These are phyloP conservation scores for Dicycla oo DNA, from an alignment of 2,888 invertebrate species.

Conservation along the genomic window DNA sequence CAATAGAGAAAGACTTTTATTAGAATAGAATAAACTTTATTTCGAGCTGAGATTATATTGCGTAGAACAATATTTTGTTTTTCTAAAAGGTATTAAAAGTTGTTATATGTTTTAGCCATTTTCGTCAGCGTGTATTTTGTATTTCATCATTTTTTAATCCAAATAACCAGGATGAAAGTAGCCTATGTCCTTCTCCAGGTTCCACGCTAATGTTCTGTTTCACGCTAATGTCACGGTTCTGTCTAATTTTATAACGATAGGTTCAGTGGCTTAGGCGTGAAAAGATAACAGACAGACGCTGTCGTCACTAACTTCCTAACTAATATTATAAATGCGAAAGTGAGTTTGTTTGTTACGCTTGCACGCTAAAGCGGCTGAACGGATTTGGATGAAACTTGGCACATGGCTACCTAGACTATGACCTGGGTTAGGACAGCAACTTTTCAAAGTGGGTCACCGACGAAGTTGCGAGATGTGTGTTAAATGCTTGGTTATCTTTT, in stretches of 20 bases:
- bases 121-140: background rate
- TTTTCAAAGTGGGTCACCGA: no score
- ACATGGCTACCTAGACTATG: no score
- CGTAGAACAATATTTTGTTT: background rate
- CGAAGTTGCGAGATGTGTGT: background rate
- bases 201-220: background rate
- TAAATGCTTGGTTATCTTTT: background rate
- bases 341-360: no score
- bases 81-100: background rate
- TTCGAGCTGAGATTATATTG: no score
- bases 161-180: background rate
- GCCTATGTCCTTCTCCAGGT: background rate
- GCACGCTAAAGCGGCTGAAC: no score
- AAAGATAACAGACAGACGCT: background rate
- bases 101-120: background rate
- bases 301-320: no score
- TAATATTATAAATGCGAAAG: no score
- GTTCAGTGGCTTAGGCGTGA: no score
- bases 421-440: no score
- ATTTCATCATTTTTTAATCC: background rate
- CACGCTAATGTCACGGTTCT: background rate
- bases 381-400: no score
- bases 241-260: no score
- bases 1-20: slow-evolving; percentile 61
- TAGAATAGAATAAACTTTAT: no score